Evolutionary conservation across 2,888 invertebrate genomes (phyloP), one percentile per base, ranked within the genome.

Genomic region (Leucozona laternaria): DNA sequence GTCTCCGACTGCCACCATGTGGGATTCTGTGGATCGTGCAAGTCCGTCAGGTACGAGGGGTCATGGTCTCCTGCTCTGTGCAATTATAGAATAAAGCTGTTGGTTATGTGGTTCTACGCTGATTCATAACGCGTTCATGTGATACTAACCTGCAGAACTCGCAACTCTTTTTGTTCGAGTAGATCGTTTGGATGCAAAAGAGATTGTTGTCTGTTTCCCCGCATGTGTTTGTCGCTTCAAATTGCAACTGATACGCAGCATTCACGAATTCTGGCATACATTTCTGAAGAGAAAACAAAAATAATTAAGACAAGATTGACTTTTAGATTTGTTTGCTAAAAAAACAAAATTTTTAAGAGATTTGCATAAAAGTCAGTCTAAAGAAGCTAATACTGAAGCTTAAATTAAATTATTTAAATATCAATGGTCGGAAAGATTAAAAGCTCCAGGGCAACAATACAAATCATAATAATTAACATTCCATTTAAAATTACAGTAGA

Each of bases 1-100:
- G 99, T 99, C 92, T 99, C 98, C 0, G 98, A 98, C 92, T 98
- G 98, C 98, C 98, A 98, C 97, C 98, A 98, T 0, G 98, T 98
- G 88, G 96, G 96, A 91, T 97, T 97, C 89, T 97, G 96, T 87
- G 96, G 96, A 91, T 97, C 97, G 91, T 98, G 97, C 90, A 97
- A 94, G 92, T 99, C 99, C 4, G 99, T 99, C 89, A 99, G 94
- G 92, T 95, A 97, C 70, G 94, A 93, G 17, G 97, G 94, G 58
- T 95, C 94, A 91, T 97, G 97, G 86, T 95, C 94, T 31, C 94
- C 93, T 48, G 92, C 91, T 88, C 92, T 92, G 57, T 4, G 28
- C 48, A 79, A n/a, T 5, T 34, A 34, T 53, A 60, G 22, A 37
- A 58, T 37, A 58, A 58, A 58, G 15, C 40, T 20, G 43, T 73